phyloP scores from a whole-genome alignment of 2,888 invertebrate species.

The Timema podura region DNA sequence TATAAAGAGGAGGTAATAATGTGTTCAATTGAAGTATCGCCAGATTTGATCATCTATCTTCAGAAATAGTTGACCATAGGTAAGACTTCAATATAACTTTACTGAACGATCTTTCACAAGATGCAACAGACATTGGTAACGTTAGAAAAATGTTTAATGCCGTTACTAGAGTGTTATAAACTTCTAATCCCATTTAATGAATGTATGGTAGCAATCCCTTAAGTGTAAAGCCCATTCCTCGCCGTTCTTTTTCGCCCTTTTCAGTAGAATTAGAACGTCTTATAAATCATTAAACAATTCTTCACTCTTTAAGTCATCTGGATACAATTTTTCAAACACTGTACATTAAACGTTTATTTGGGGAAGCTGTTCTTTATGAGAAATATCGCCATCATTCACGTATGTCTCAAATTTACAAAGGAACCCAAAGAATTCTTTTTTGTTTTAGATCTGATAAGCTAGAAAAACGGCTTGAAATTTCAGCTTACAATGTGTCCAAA shows the following conservation, averaged over 20 bases:
- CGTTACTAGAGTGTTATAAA: not conserved
- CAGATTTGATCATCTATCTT: not conserved
- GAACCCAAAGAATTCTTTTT: not conserved
- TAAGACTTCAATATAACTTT: conserved; percentile 1
- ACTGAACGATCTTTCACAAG: conserved; percentile 1
- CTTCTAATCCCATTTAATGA: conserved; percentile 7
- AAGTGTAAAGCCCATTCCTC: not conserved
- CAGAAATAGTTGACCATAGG: not conserved
- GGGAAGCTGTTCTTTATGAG: not conserved
- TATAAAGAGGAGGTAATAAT: not conserved
- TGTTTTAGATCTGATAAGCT: not conserved
- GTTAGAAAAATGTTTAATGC: conserved; percentile 2
- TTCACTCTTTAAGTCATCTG: not conserved
- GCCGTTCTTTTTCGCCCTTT: not conserved
- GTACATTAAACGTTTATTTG: not conserved
- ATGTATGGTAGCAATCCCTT: conserved; percentile 4
- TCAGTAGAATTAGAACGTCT: not conserved
- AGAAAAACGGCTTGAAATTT: conserved; percentile 6
- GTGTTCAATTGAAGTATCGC: no score
- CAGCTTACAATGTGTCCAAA: not conserved
- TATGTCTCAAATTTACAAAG: conserved; percentile 3
- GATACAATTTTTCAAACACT: not conserved
- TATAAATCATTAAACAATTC: not conserved
- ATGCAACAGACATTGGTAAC: not conserved
- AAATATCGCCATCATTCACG: not conserved